A percentile compares a stretch with the other conserved stretches of the same genome.
phyloP scores from a whole-genome alignment of 2,888 invertebrate species.

The Imbricaverruca yamaguchii region DNA sequence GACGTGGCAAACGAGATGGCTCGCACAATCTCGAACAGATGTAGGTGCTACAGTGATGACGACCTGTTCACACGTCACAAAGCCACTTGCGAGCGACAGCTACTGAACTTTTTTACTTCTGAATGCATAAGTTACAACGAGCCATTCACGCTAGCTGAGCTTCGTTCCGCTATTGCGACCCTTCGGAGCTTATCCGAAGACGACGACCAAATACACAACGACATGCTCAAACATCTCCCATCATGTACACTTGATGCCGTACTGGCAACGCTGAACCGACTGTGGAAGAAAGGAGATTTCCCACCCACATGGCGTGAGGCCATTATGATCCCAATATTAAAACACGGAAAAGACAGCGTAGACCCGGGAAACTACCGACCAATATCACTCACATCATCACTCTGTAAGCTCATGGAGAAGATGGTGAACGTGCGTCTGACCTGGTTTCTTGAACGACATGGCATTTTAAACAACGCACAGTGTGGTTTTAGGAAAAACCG shows the following conservation, averaged over 20 bases:
- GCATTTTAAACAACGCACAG: neutral
- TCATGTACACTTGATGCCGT: neutral
- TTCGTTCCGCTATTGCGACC: neutral
- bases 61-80: neutral
- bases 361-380: neutral
- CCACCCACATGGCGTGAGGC: neutral
- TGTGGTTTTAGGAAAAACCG: neutral
- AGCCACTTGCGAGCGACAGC: neutral
- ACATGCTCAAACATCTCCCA: neutral
- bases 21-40: neutral
- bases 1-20: neutral
- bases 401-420: neutral
- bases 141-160: neutral
- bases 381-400: conserved; percentile 3
- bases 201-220: neutral
- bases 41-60: neutral
- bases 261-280: neutral
- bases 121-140: neutral
- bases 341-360: neutral
- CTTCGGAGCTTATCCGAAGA: neutral
- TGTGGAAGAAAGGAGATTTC: neutral
- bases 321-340: neutral
- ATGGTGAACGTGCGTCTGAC: conserved; percentile 7
- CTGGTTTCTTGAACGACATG: neutral
- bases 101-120: neutral